Conservation (phyloP, 2,888 invertebrate genomes). For the Eupithecia inturbata region DNA sequence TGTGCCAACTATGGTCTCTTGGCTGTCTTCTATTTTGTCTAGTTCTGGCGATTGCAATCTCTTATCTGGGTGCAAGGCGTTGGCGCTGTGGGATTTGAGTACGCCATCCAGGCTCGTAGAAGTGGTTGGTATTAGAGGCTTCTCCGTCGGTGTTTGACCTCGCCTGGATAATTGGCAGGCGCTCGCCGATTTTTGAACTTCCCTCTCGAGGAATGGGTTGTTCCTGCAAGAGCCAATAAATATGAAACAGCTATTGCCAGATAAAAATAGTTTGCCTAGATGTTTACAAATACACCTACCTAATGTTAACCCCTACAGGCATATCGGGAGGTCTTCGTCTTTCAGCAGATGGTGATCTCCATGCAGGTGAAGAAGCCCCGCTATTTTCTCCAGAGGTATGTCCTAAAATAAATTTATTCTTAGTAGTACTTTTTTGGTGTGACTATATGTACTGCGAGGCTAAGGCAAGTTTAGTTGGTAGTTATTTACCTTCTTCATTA, state of each 20-base stretch:
- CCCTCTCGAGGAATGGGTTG: constrained; percentile 81
- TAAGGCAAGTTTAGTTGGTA: background rate
- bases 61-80: constrained; percentile 71
- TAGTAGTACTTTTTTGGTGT: background rate
- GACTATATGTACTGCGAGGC: background rate
- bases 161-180: constrained; percentile 79
- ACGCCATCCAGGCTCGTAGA: constrained; percentile 65
- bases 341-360: constrained; percentile 86
- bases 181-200: constrained; percentile 88
- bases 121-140: constrained; percentile 60
- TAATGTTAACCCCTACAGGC: constrained; percentile 80
- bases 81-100: constrained; percentile 76
- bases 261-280: background rate
- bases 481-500: constrained; percentile 81
- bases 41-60: constrained; percentile 42
- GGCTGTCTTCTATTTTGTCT: constrained; percentile 62
- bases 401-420: constrained; percentile 51
- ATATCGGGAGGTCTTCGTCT: constrained; percentile 82
- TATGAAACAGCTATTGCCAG: background rate
- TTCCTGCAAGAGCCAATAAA: constrained; percentile 61
- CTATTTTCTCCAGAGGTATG: constrained; percentile 82
- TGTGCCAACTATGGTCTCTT: constrained; percentile 64
- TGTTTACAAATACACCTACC: constrained; percentile 50
- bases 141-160: constrained; percentile 66
- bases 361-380: constrained; percentile 87